phyloP scores from a whole-genome alignment of 2,113 vertebrate genomes.

The Paradisaea rubra region DNA sequence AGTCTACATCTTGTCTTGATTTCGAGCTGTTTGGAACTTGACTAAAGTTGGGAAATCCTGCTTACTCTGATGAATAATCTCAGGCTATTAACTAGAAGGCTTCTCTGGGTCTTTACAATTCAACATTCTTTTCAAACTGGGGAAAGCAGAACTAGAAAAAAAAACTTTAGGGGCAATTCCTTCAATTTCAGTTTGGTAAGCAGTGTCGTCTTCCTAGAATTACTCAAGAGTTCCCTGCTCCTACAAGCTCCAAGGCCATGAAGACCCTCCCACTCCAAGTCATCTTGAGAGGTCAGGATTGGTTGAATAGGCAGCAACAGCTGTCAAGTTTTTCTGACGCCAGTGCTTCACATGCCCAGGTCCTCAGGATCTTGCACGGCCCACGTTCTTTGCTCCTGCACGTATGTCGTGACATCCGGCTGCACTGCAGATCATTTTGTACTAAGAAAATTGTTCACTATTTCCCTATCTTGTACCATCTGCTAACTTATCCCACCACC shows the following conservation, averaged over 20 bases:
- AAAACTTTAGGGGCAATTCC: background rate
- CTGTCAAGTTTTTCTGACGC: background rate
- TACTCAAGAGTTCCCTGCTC: background rate
- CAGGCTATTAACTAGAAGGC: background rate
- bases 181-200: background rate
- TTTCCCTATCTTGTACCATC: background rate
- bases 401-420: rapidly evolving
- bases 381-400: background rate
- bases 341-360: background rate
- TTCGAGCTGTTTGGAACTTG: background rate
- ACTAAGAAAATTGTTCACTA: background rate
- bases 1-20: background rate
- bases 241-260: background rate
- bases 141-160: background rate
- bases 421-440: background rate
- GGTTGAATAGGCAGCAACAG: background rate
- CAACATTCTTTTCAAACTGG: background rate
- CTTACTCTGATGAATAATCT: background rate
- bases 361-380: background rate
- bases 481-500: background rate
- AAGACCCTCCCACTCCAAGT: background rate
- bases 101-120: background rate
- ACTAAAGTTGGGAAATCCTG: background rate
- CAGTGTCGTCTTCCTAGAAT: background rate
- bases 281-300: background rate